Conservation (phyloP, 2,888 invertebrate genomes). For the Bembecia ichneumoniformis region DNA sequence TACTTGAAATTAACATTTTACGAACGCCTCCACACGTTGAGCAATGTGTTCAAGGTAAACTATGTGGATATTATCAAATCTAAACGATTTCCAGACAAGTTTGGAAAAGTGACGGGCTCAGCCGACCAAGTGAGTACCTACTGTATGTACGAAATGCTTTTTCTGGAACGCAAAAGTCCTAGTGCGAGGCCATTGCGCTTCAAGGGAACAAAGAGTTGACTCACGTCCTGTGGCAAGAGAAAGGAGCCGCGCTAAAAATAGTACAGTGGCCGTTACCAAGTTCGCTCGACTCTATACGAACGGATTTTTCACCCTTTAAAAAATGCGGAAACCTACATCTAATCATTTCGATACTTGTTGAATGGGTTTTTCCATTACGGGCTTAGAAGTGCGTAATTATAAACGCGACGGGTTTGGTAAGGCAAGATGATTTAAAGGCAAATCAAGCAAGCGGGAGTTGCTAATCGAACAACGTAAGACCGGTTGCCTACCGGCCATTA, state of each 20-base stretch:
- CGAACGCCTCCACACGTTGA: conserved; percentile 44
- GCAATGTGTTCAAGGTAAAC: conserved; percentile 57
- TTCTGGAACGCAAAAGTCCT: conserved; percentile 15
- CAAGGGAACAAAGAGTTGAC: conserved; percentile 59
- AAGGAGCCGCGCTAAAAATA: conserved; percentile 59
- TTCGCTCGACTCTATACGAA: not conserved
- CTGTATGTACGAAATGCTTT: no score
- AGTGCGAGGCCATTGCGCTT: conserved; percentile 35
- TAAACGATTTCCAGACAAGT: conserved; percentile 48
- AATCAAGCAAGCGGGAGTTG: conserved; percentile 9
- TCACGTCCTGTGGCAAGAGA: conserved; percentile 55
- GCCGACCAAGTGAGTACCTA: not conserved
- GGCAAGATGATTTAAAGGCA: no score
- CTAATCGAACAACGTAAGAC: conserved; percentile 20
- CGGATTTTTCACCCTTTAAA: not conserved
- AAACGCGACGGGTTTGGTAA: no score
- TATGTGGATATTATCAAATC: conserved; percentile 40
- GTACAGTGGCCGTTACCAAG: conserved; percentile 42
- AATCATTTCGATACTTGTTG: no score
- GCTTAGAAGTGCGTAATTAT: no score
- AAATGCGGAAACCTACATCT: no score
- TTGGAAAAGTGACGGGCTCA: conserved; percentile 46
- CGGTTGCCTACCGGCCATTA: conserved; percentile 20
- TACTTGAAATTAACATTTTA: conserved; percentile 37
- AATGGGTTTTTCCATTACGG: no score